Conservation (phyloP, 2,797 vertebrate species). For the Danionella dracula region DNA sequence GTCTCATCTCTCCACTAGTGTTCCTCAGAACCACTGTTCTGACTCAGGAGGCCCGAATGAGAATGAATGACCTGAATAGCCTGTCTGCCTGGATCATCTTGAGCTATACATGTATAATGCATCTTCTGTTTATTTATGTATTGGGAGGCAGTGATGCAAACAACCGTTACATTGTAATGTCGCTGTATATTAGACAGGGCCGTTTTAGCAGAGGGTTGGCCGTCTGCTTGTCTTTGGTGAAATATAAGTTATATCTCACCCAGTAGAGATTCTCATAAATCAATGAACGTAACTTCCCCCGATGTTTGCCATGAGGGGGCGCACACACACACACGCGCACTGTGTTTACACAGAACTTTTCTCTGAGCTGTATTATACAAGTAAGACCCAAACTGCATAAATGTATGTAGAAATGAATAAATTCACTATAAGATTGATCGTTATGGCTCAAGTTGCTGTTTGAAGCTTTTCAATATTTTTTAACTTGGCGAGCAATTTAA, state of each 20-base stretch:
- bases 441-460: too few relatives aligned
- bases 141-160: constrained; percentile 39
- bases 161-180: constrained; percentile 28
- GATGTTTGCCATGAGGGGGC: background rate
- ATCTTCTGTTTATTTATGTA: constrained; percentile 39
- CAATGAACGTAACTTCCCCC: constrained; percentile 17
- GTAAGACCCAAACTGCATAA: too few relatives aligned
- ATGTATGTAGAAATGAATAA: too few relatives aligned
- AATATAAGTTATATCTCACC: constrained; percentile 38
- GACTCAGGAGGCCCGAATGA: background rate
- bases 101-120: constrained; percentile 32
- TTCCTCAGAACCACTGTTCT: constrained; percentile 15
- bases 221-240: constrained; percentile 20
- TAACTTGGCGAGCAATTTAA: too few relatives aligned
- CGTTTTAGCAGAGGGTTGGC: constrained; percentile 8
- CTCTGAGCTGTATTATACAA: too few relatives aligned
- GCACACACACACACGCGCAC: background rate
- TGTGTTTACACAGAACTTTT: too few relatives aligned
- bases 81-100: constrained; percentile 33
- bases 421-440: too few relatives aligned
- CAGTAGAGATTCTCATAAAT: constrained; percentile 39
- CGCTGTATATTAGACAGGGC: constrained; percentile 20
- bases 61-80: constrained; percentile 42
- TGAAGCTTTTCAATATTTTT: too few relatives aligned
- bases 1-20: background rate